Conservation (phyloP, 2,888 invertebrate species). For the Drosophila acutilabella region DNA sequence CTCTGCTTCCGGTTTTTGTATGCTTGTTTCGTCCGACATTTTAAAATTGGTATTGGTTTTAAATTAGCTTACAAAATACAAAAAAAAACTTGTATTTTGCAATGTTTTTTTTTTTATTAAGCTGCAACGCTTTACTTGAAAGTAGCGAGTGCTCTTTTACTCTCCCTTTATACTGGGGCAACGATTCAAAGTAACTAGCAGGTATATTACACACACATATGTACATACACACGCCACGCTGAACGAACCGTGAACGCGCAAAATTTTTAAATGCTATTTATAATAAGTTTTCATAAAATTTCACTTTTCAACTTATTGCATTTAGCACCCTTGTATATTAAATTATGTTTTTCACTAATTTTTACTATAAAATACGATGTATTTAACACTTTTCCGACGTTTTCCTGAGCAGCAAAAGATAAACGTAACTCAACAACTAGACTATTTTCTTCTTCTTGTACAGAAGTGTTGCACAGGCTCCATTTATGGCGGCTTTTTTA, state of each 20-base stretch:
- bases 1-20: conserved; percentile 65
- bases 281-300: conserved; percentile 28
- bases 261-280: conserved; percentile 61
- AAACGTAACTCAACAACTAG: conserved; percentile 68
- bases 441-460: conserved; percentile 41
- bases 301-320: conserved; percentile 10
- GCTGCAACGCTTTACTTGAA: conserved; percentile 49
- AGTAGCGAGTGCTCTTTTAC: conserved; percentile 54
- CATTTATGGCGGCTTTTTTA: conserved; percentile 56
- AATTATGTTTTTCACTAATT: conserved; percentile 34
- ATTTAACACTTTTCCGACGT: conserved; percentile 46
- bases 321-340: conserved; percentile 25
- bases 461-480: conserved; percentile 40
- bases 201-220: conserved; percentile 67
- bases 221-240: conserved; percentile 76
- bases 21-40: conserved; percentile 78
- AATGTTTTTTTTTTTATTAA: conserved; percentile 50
- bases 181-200: conserved; percentile 57
- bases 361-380: conserved; percentile 22
- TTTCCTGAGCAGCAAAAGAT: conserved; percentile 45
- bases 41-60: conserved; percentile 27
- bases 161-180: conserved; percentile 47
- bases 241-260: conserved; percentile 73
- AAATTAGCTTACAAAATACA: conserved; percentile 49
- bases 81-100: conserved; percentile 49